These are phyloP conservation scores for Abscondita cerata DNA, from an alignment of 2,888 invertebrate species.

Conservation along the genomic window DNA sequence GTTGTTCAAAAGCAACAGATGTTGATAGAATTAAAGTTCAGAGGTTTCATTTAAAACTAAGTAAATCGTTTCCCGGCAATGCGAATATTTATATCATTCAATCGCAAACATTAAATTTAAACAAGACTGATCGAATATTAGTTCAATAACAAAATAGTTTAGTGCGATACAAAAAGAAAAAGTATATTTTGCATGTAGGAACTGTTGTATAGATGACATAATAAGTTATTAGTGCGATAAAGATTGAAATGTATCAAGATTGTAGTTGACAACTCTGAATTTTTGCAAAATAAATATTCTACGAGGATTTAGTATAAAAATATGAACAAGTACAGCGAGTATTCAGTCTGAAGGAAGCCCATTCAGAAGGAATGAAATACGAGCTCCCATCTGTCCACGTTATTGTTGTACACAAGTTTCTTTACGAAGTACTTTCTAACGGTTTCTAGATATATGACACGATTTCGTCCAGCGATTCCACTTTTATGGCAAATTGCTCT, in stretches of 20 bases:
- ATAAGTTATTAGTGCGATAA: too few relatives aligned
- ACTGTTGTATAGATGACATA: too few relatives aligned
- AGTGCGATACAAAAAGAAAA: too few relatives aligned
- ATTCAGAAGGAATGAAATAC: constrained; percentile 52
- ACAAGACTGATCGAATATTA: too few relatives aligned
- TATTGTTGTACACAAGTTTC: constrained; percentile 53
- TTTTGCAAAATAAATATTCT: background rate
- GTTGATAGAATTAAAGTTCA: too few relatives aligned
- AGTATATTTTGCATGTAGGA: too few relatives aligned
- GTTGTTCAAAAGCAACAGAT: too few relatives aligned
- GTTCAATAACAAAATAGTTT: too few relatives aligned
- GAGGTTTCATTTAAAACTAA: too few relatives aligned
- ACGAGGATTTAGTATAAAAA: background rate
- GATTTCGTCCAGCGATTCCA: constrained; percentile 50
- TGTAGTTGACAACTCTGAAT: constrained; percentile 2
- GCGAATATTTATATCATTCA: too few relatives aligned
- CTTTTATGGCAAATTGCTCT: constrained; percentile 49
- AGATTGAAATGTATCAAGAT: background rate
- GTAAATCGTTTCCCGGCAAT: too few relatives aligned
- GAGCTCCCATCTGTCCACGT: constrained; percentile 50
- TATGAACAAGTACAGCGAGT: constrained; percentile 2
- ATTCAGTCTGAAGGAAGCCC: constrained; percentile 41
- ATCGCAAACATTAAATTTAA: too few relatives aligned
- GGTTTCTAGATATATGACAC: constrained; percentile 51
- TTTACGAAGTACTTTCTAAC: constrained; percentile 51